A percentile compares a stretch with the other conserved stretches of the same genome.
Evolutionary conservation across 1,140 invertebrate genomes (phyloP).

Genomic region (Scaptomyza hsui): DNA sequence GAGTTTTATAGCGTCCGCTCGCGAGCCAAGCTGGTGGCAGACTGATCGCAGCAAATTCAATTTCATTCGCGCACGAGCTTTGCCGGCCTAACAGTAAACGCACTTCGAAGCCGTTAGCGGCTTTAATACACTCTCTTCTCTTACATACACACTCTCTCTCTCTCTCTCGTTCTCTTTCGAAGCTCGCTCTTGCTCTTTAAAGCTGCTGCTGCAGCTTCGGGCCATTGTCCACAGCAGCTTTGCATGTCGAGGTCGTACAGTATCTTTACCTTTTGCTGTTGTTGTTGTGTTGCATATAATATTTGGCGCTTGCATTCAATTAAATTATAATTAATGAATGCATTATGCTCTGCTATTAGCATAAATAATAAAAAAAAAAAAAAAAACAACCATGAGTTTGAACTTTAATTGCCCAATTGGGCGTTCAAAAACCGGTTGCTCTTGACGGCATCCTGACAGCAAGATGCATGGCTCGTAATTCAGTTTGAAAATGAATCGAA

Average conservation of each 20-base stretch:
- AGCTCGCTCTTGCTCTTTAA: constrained; percentile 27
- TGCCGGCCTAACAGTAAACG: constrained; percentile 71
- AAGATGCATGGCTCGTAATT: constrained; percentile 4
- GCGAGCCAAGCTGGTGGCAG: constrained; percentile 75
- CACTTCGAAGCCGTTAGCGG: constrained; percentile 57
- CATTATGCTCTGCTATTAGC: constrained; percentile 54
- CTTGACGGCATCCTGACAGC: constrained; percentile 33
- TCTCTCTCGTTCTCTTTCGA: neutral
- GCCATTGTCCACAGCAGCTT: constrained; percentile 59
- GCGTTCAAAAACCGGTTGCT: constrained; percentile 49
- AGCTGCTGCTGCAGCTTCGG: constrained; percentile 31
- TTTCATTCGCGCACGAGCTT: constrained; percentile 55
- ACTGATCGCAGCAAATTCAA: constrained; percentile 73
- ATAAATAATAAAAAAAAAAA: constrained; percentile 32
- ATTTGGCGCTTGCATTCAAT: constrained; percentile 66
- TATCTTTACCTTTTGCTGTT: constrained; percentile 45
- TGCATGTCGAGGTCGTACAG: constrained; percentile 77
- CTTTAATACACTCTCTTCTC: constrained; percentile 1
- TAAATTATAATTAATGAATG: constrained; percentile 71
- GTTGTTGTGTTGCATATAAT: constrained; percentile 44
- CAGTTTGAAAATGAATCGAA: constrained; percentile 28
- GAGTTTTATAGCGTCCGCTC: constrained; percentile 67
- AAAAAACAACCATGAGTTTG: constrained; percentile 64
- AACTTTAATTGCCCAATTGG: constrained; percentile 68
- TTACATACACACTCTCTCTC: neutral